Evolutionary conservation across 1,140 invertebrate species (phyloP), one percentile per base, ranked within the genome.

Genomic region (Papilio dardanus): DNA sequence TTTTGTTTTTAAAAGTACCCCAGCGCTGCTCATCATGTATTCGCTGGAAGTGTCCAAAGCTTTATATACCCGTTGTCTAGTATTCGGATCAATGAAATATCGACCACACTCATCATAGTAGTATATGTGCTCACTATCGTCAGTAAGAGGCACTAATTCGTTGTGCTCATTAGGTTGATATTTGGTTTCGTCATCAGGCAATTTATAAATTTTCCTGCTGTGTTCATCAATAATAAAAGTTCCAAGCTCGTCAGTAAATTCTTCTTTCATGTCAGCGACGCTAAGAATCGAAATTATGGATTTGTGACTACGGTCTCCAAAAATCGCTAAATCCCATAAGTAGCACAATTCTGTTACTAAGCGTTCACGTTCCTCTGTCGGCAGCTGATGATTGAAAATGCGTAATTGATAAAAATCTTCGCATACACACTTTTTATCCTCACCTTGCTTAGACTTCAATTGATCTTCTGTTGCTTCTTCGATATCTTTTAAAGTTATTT

Each of bases 31-130:
- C 89, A 93, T 88, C 85, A 92, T 89, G 77, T 90, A 93, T 74
- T 92, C 92, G 81, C 90, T 93, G 0, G 88, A 85, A 74, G 83
- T 86, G 42, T 79, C 82, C 74, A 89, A 81, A 58, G 90, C 90
- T 84, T 92, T 93, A 75, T 93, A 93, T 35, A 92, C 79, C 76
- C 88, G 82, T 81, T 90, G 84, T 67, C 83, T 85, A 21, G 84
- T 88, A 67, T 85, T 86, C 7, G 77, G 24, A 71, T 93, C 86
- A n/a, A 92, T 75, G 78, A 84, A 93, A 79, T 93, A 92, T 46
- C 92, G 83, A 10, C 92, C 92, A 84, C 91, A 93, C 77, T 92
- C 89, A 76, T 93, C 92, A 76, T 89, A 93, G 79, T 83, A 93
- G 79, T 90, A 93, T 71, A 92, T 74, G 76, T 91, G 85, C 12